Percentiles rank a stretch among this genome's conserved stretches.
Conservation (phyloP, 2,888 invertebrate genomes). For the Eulithis prunata region DNA sequence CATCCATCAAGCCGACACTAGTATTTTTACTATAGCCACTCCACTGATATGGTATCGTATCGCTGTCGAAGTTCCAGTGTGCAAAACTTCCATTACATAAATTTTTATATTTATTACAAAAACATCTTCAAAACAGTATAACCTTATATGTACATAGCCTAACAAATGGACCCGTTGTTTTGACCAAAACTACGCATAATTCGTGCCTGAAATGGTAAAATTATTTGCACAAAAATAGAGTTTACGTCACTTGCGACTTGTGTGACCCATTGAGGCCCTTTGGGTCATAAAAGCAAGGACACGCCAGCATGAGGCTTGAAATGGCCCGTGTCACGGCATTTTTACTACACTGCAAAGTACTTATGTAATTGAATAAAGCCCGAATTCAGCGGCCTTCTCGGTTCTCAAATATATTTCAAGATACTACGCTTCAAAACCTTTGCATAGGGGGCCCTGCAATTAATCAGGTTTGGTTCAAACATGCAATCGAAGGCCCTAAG, state of each 20-base stretch:
- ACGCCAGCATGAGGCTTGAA: background rate
- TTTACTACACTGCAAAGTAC: slow-evolving; percentile 7
- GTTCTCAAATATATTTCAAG: too few relatives aligned
- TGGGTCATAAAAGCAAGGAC: slow-evolving; percentile 21
- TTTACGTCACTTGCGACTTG: slow-evolving; percentile 20
- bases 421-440: too few relatives aligned
- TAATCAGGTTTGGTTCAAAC: too few relatives aligned
- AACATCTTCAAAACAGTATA: too few relatives aligned
- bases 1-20: too few relatives aligned
- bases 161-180: slow-evolving; percentile 21
- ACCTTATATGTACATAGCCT: background rate
- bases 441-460: too few relatives aligned
- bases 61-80: too few relatives aligned
- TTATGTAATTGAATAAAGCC: background rate
- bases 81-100: too few relatives aligned
- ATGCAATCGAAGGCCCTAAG: too few relatives aligned
- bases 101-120: too few relatives aligned
- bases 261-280: slow-evolving; percentile 8
- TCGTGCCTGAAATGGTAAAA: slow-evolving; percentile 25
- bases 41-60: too few relatives aligned
- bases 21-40: too few relatives aligned
- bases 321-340: slow-evolving; percentile 19
- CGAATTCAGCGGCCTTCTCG: background rate
- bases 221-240: slow-evolving; percentile 28
- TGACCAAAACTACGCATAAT: slow-evolving; percentile 16